A percentile compares a stretch with the other conserved stretches of the same genome.
Conservation (phyloP, 2,113 vertebrate genomes). For the Uria aalge region DNA sequence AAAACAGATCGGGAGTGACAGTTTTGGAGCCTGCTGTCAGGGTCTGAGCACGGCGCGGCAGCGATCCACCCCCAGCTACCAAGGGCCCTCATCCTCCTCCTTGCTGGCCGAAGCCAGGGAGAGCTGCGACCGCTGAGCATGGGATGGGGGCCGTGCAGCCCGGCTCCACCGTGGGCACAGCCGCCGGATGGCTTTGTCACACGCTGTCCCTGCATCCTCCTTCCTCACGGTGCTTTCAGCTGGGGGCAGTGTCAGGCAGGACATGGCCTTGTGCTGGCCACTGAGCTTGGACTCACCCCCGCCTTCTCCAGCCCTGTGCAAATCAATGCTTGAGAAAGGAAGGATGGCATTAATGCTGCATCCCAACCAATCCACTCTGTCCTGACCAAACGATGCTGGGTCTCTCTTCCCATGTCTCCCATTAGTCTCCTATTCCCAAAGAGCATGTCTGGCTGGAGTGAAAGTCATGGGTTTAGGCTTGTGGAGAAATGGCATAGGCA, state of each 20-base stretch:
- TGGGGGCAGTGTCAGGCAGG: not conserved
- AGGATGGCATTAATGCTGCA: not conserved
- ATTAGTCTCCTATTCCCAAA: not conserved
- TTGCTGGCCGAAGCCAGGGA: not conserved
- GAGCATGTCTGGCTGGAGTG: not conserved
- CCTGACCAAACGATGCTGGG: rapidly evolving
- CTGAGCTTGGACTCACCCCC: rapidly evolving
- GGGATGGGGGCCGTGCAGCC: not conserved
- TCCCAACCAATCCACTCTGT: rapidly evolving
- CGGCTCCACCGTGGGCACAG: rapidly evolving
- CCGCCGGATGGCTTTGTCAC: not conserved
- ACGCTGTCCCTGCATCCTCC: not conserved
- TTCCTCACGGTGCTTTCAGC: rapidly evolving
- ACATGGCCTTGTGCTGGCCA: not conserved
- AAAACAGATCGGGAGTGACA: conserved; percentile 80
- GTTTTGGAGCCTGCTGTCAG: conserved; percentile 73
- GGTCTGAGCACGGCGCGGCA: not conserved
- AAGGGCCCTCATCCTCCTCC: not conserved
- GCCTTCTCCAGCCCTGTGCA: not conserved
- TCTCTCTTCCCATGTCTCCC: not conserved
- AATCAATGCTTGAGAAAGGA: not conserved
- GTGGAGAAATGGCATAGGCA: rapidly evolving
- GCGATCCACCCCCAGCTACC: not conserved
- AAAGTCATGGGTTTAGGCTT: not conserved
- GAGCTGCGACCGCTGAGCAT: rapidly evolving